Evolutionary conservation across 2,113 vertebrate genomes (phyloP).

Genomic region (Coturnix japonica): DNA sequence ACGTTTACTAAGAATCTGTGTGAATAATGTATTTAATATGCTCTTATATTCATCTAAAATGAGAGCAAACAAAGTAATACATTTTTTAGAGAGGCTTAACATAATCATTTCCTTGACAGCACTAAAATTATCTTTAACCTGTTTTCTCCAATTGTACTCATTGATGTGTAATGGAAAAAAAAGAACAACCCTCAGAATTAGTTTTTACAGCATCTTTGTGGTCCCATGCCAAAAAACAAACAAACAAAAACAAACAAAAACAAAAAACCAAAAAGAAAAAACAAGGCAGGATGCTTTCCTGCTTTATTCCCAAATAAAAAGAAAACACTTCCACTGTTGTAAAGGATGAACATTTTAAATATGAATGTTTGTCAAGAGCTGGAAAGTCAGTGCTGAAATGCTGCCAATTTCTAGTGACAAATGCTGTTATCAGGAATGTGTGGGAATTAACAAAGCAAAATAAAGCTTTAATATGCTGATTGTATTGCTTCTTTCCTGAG

Average conservation of each 20-base stretch:
- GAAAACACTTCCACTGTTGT: neutral
- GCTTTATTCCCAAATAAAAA: neutral
- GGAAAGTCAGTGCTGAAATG: neutral
- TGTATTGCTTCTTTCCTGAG: neutral
- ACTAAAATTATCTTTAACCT: conserved; percentile 61
- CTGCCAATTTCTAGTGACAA: neutral
- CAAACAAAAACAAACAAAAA: too few relatives aligned
- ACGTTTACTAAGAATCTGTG: conserved; percentile 27
- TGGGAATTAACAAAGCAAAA: neutral
- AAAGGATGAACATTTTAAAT: neutral
- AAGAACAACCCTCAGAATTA: neutral
- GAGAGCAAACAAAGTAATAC: conserved; percentile 68
- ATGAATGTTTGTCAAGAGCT: neutral
- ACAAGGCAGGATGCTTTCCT: neutral
- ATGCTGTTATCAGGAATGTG: neutral
- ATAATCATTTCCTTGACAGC: conserved; percentile 57
- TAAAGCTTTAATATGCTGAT: neutral
- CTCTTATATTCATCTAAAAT: conserved; percentile 66
- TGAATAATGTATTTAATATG: conserved; percentile 65
- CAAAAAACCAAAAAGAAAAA: too few relatives aligned
- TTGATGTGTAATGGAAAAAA: neutral
- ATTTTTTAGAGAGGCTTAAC: conserved; percentile 18
- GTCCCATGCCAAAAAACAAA: conserved; percentile 1
- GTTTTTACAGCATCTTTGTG: neutral
- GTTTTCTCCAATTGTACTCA: neutral